These are phyloP conservation scores for Xanthorhoe designata DNA, from an alignment of 2,888 invertebrate species.

Conservation along the genomic window DNA sequence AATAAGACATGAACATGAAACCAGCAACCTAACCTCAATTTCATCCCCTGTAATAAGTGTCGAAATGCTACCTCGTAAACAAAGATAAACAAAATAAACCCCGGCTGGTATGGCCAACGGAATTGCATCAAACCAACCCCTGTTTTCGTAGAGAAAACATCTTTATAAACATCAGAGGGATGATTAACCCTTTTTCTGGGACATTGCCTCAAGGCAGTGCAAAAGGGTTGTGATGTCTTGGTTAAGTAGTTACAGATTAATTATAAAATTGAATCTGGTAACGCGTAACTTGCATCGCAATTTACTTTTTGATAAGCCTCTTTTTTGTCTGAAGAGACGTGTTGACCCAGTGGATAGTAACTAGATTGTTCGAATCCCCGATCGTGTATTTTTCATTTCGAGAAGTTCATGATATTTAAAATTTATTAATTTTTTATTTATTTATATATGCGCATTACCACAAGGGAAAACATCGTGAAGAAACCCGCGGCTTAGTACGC, in stretches of 20 bases:
- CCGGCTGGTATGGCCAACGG: constrained; percentile 30
- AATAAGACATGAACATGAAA: constrained; percentile 10
- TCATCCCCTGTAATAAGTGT: constrained; percentile 19
- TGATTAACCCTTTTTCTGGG: constrained; percentile 54
- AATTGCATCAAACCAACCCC: constrained; percentile 39
- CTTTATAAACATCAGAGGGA: constrained; percentile 48
- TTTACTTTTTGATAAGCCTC: too few species aligned
- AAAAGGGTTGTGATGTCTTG: constrained; percentile 16
- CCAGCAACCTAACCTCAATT: constrained; percentile 24
- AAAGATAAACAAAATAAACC: constrained; percentile 41
- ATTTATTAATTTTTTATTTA: too few species aligned
- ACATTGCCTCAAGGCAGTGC: constrained; percentile 42
- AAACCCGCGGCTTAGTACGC: too few species aligned
- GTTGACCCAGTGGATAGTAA: too few species aligned
- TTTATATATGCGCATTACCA: too few species aligned
- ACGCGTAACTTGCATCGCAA: background rate
- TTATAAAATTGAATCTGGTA: background rate
- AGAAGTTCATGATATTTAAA: too few species aligned
- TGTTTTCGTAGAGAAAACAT: constrained; percentile 41
- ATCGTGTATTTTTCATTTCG: too few species aligned
- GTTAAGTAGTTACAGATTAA: background rate
- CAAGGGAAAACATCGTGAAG: too few species aligned
- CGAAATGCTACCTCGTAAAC: constrained; percentile 23
- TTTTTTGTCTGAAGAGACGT: too few species aligned
- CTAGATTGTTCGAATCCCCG: too few species aligned